These are phyloP conservation scores for Carterocephalus palaemon DNA, from an alignment of 2,888 invertebrate genomes.

Conservation along the genomic window DNA sequence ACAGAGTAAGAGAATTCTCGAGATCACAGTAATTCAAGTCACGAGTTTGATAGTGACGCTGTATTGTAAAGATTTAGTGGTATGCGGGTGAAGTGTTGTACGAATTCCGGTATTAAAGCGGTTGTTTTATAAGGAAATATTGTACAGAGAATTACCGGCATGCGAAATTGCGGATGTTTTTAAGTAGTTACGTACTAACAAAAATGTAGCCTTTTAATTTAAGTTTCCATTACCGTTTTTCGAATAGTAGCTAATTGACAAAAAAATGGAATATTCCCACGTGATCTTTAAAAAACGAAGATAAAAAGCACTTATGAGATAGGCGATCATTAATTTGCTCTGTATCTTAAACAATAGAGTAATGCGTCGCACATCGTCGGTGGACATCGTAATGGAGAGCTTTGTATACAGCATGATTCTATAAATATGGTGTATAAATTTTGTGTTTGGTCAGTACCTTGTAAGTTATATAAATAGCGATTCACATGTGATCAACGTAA, in stretches of 20 bases:
- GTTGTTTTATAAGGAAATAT: not conserved
- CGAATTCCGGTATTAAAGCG: slow-evolving; percentile 10
- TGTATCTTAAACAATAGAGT: slow-evolving; percentile 62
- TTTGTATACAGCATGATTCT: slow-evolving; percentile 42
- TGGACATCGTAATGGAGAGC: slow-evolving; percentile 45
- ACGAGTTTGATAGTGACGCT: slow-evolving; percentile 27
- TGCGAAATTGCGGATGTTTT: no score
- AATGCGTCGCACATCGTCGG: slow-evolving; percentile 52
- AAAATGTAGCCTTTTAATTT: no score
- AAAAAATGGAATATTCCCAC: slow-evolving; percentile 26
- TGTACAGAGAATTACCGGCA: not conserved
- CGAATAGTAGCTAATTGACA: slow-evolving; percentile 3
- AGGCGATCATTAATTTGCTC: slow-evolving; percentile 62
- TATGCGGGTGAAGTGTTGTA: not conserved
- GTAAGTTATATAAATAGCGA: no score
- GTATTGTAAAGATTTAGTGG: slow-evolving; percentile 17
- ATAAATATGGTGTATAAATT: no score
- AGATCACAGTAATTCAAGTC: slow-evolving; percentile 29
- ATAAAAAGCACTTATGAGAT: slow-evolving; percentile 45
- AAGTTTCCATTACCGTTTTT: no score
- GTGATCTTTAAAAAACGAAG: slow-evolving; percentile 29
- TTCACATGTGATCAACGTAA: no score
- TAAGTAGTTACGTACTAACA: no score
- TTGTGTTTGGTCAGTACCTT: no score
- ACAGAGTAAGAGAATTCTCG: slow-evolving; percentile 28